Evolutionary conservation across 2,113 vertebrate species (phyloP).

Genomic region (Orientallactaga bullata): DNA sequence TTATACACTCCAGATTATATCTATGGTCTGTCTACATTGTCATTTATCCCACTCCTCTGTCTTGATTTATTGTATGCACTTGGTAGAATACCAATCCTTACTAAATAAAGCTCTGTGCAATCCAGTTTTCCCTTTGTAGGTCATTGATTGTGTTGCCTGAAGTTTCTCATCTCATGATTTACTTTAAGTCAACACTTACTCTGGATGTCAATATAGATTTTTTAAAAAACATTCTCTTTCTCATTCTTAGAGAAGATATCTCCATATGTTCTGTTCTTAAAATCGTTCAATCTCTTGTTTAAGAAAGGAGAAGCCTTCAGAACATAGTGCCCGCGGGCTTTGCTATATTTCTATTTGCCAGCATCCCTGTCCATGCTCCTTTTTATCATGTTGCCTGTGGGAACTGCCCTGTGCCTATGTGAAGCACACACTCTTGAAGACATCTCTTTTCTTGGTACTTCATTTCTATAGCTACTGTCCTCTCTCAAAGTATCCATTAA

Average conservation of each 20-base stretch:
- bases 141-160: not conserved
- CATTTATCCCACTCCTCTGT: not conserved
- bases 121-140: not conserved
- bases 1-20: not conserved
- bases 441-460: not conserved
- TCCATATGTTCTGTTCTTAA: not conserved
- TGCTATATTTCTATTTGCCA: not conserved
- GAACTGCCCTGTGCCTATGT: not conserved
- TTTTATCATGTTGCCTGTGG: not conserved
- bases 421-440: not conserved
- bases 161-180: not conserved
- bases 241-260: not conserved
- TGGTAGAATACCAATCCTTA: not conserved
- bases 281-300: not conserved
- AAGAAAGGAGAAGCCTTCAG: not conserved
- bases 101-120: not conserved
- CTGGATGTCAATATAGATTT: not conserved
- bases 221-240: not conserved
- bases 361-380: not conserved
- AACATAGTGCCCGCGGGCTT: not conserved
- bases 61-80: not conserved
- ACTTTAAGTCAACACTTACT: not conserved
- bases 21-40: not conserved
- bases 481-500: not conserved
- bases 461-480: not conserved